Evolutionary conservation across 2,113 vertebrate genomes (phyloP).

Genomic region (Okapia johnstoni): DNA sequence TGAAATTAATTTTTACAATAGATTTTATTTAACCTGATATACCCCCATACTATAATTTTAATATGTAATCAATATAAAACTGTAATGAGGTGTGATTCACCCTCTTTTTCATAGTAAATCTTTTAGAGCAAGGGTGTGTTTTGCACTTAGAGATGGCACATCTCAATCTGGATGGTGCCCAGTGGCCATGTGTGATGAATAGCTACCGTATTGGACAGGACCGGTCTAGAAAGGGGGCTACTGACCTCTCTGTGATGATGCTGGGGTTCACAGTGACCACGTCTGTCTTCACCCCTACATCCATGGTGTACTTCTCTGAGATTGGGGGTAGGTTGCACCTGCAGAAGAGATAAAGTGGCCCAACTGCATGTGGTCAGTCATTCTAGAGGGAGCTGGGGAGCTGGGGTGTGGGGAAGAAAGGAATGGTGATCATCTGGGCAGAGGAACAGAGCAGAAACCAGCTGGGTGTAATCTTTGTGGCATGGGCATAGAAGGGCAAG

Average conservation of each 20-base stretch:
- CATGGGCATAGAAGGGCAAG: neutral
- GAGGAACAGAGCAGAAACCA: neutral
- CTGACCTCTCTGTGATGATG: slow-evolving; percentile 96
- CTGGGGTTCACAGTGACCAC: slow-evolving; percentile 98
- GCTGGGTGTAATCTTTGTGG: neutral
- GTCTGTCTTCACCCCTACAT: slow-evolving; percentile 95
- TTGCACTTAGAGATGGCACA: neutral
- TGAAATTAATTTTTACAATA: neutral
- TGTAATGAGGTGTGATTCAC: neutral
- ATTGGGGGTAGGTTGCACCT: slow-evolving; percentile 98
- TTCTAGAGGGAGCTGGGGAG: neutral
- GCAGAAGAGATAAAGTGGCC: slow-evolving; percentile 32
- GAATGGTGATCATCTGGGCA: neutral
- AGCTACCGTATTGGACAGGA: neutral
- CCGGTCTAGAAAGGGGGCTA: neutral
- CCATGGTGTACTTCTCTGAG: slow-evolving; percentile 90
- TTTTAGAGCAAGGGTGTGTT: neutral
- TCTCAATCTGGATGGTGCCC: neutral
- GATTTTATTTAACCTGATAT: slow-evolving; percentile 19
- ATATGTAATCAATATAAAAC: neutral
- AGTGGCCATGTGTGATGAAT: neutral
- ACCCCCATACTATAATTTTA: neutral
- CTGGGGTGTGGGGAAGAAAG: neutral
- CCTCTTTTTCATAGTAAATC: neutral
- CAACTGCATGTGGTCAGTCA: accelerated